Conservation (phyloP, 2,888 invertebrate genomes). For the Campoplex nolae region DNA sequence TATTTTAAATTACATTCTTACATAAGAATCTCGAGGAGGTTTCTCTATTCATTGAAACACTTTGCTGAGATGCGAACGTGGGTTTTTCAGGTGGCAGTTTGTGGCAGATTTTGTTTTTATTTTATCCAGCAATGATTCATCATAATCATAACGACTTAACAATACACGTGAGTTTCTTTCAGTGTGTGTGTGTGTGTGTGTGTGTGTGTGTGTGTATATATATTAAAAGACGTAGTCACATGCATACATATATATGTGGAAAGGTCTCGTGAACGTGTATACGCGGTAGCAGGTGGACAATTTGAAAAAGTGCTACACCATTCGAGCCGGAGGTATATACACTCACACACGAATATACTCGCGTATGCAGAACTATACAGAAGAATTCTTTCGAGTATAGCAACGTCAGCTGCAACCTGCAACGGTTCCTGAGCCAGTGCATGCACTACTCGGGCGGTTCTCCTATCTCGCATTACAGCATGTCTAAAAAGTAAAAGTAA, state of each 20-base stretch:
- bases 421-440: conserved; percentile 52
- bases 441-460: conserved; percentile 13
- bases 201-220: no score
- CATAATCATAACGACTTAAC: neutral
- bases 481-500: conserved; percentile 61
- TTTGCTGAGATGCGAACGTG: no score
- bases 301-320: conserved; percentile 43
- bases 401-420: conserved; percentile 62
- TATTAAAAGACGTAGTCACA: neutral
- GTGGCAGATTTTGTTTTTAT: no score
- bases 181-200: no score
- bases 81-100: no score
- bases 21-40: neutral
- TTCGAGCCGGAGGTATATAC: conserved; percentile 23
- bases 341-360: neutral
- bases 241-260: neutral
- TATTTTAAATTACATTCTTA: neutral
- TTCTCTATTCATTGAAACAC: no score
- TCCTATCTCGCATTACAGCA: conserved; percentile 26
- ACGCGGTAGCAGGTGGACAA: conserved; percentile 46
- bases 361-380: neutral
- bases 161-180: neutral
- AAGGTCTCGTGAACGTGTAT: conserved; percentile 22
- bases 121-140: conserved; percentile 4
- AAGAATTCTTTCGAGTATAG: neutral